A percentile compares a stretch with the other conserved stretches of the same genome.
These are phyloP conservation scores for Marmota monax DNA, from an alignment of 2,113 vertebrate genomes.

Conservation along the genomic window DNA sequence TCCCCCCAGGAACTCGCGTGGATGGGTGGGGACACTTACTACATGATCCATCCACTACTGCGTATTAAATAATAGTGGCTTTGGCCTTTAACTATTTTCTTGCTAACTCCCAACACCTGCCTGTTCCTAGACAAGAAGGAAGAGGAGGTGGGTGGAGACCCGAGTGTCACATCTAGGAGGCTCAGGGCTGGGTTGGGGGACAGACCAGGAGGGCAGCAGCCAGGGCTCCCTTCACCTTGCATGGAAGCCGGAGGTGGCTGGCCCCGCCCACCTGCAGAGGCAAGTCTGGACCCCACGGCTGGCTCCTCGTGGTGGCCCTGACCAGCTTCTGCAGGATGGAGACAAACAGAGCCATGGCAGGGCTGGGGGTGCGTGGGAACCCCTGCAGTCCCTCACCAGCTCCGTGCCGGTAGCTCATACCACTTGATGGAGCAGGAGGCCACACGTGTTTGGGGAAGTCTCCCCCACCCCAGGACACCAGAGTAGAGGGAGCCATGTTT, in stretches of 20 bases:
- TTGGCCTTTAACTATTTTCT: neutral
- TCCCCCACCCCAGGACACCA: neutral
- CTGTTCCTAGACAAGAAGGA: neutral
- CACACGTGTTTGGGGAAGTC: neutral
- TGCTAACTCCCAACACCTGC: neutral
- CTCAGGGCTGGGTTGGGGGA: too few species aligned
- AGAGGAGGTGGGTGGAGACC: neutral
- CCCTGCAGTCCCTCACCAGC: too few species aligned
- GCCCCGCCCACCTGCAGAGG: neutral
- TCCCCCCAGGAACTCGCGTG: neutral
- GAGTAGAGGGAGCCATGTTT: neutral
- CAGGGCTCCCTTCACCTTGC: too few species aligned
- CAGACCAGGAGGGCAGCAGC: neutral
- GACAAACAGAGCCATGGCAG: neutral
- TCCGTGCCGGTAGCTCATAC: too few species aligned
- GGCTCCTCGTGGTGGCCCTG: too few species aligned
- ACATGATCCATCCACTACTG: accelerated
- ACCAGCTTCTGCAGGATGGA: too few species aligned
- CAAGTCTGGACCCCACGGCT: neutral
- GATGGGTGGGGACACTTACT: neutral
- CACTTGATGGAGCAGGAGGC: neutral
- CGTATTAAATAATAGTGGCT: neutral
- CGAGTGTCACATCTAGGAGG: neutral
- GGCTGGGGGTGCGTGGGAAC: too few species aligned
- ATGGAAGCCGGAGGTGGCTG: too few species aligned